phyloP scores from a whole-genome alignment of 2,113 vertebrate species.

The Condylura cristata region DNA sequence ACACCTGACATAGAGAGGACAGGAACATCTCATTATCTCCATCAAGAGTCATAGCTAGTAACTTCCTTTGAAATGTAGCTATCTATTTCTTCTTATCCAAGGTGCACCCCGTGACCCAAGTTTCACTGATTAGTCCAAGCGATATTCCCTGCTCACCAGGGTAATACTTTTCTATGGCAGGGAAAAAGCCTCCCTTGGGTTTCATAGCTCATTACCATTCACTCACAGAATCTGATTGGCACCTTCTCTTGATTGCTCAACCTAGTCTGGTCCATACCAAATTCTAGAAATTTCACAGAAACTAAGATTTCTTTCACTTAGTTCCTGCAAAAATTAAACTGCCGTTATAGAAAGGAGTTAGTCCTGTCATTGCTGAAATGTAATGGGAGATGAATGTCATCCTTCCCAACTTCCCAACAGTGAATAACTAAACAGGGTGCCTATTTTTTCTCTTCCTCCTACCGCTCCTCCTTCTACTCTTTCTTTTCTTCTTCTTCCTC shows the following conservation, averaged over 20 bases:
- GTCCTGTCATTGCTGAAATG: neutral
- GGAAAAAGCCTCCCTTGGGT: neutral
- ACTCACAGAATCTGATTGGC: neutral
- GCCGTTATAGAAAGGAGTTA: neutral
- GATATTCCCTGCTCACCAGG: neutral
- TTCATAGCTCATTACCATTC: rapidly evolving
- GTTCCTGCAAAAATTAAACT: neutral
- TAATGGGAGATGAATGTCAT: neutral
- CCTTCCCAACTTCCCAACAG: rapidly evolving
- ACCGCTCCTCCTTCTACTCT: neutral
- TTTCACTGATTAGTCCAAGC: neutral
- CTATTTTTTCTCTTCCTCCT: neutral
- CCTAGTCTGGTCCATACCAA: neutral
- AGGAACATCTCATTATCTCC: neutral
- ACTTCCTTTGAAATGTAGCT: neutral
- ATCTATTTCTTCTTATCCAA: neutral
- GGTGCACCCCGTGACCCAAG: rapidly evolving
- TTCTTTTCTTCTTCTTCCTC: no score
- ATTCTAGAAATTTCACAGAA: neutral
- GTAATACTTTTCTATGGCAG: rapidly evolving
- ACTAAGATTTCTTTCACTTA: neutral
- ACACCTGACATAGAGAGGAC: neutral
- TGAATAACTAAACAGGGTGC: rapidly evolving
- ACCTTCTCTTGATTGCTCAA: neutral
- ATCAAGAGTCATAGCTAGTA: neutral